Evolutionary conservation across 2,797 vertebrate genomes (phyloP).

Genomic region (Hemitrygon akajei): DNA sequence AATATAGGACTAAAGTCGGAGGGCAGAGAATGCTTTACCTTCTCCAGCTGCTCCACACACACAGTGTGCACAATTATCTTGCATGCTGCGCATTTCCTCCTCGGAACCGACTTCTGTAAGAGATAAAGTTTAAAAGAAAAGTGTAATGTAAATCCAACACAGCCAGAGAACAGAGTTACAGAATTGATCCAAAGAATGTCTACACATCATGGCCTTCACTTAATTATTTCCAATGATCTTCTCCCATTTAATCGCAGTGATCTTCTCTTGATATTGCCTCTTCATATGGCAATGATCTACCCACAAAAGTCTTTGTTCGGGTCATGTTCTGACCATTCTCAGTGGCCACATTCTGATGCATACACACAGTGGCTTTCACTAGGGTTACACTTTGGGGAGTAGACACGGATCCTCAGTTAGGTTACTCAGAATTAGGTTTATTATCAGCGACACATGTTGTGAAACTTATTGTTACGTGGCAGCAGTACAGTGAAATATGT

Average conservation of each 20-base stretch:
- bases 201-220: too few relatives aligned
- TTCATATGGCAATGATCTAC: too few relatives aligned
- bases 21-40: conserved; percentile 64
- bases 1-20: too few relatives aligned
- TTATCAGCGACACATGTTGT: too few relatives aligned
- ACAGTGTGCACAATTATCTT: conserved; percentile 90
- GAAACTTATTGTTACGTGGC: too few relatives aligned
- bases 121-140: conserved; percentile 45
- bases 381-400: neutral
- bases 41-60: conserved; percentile 89
- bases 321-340: too few relatives aligned
- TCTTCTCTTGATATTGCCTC: neutral
- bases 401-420: neutral
- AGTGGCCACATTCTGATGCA: neutral
- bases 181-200: neutral
- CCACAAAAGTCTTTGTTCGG: too few relatives aligned
- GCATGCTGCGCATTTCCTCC: conserved; percentile 91
- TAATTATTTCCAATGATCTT: too few relatives aligned
- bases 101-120: conserved; percentile 89
- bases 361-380: neutral
- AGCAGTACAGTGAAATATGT: too few relatives aligned
- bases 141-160: conserved; percentile 12
- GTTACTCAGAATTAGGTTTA: neutral
- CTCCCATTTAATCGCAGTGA: neutral
- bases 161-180: neutral